Conservation (phyloP, 23 tunicate species). For the Phallusia fumigata region DNA sequence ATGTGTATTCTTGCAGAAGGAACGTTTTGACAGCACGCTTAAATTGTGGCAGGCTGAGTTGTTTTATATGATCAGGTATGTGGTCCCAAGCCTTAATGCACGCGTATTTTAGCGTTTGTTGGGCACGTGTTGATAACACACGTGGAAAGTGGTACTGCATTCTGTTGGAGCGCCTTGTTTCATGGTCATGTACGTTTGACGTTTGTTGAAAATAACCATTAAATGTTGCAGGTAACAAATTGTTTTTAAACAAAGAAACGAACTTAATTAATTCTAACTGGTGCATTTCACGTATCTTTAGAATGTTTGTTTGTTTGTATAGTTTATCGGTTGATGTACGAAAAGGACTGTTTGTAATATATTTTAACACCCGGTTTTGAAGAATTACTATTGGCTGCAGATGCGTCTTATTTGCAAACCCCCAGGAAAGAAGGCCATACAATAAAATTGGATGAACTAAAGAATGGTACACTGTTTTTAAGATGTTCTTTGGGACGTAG, state of each 20-base stretch:
- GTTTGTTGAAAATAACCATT: not conserved
- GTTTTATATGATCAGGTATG: not conserved
- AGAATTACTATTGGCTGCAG: not conserved
- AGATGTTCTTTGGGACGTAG: not conserved
- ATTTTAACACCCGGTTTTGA: not conserved
- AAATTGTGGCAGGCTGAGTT: not conserved
- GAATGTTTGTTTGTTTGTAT: not conserved
- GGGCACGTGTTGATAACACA: not conserved
- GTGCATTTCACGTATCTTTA: not conserved
- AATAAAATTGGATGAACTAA: not conserved
- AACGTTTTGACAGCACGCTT: not conserved
- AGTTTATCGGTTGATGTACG: not conserved
- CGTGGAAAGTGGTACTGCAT: not conserved
- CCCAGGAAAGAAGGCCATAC: slow-evolving; percentile 9
- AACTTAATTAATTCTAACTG: not conserved
- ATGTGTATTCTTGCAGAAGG: not conserved
- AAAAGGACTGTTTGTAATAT: slow-evolving; percentile 7
- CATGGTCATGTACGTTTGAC: not conserved
- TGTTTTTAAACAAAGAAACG: not conserved
- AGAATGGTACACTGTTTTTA: slow-evolving; percentile 4
- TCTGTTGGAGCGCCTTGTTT: not conserved
- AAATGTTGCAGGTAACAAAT: not conserved
- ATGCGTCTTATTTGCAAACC: not conserved
- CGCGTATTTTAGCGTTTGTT: slow-evolving; percentile 6
- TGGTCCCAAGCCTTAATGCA: slow-evolving; percentile 2